phyloP scores from a whole-genome alignment of 2,888 invertebrate genomes.

The Phortica magna region DNA sequence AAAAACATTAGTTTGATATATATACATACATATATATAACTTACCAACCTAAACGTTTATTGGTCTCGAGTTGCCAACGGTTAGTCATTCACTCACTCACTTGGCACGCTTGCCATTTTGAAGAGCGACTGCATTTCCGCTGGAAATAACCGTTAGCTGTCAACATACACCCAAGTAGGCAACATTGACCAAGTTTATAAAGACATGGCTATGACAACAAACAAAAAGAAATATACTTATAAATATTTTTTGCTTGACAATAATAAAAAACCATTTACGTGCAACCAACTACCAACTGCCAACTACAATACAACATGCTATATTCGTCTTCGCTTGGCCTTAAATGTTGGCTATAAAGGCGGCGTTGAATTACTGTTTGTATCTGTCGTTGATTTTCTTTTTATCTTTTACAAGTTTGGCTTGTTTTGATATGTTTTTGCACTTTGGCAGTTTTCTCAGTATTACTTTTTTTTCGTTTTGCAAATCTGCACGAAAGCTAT shows the following conservation, averaged over 20 bases:
- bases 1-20: no score
- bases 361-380: background rate
- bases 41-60: no score
- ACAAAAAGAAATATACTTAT: background rate
- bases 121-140: conserved; percentile 20
- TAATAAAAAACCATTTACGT: conserved; percentile 16
- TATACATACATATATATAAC: no score
- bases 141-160: conserved; percentile 23
- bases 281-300: background rate
- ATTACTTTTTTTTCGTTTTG: no score
- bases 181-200: conserved; percentile 20
- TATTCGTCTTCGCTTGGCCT: background rate
- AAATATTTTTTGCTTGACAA: conserved; percentile 10
- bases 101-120: background rate
- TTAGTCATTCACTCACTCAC: background rate
- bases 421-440: background rate
- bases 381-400: no score
- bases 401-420: no score
- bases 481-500: background rate
- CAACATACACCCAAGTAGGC: background rate
- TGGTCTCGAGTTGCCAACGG: no score
- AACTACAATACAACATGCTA: background rate
- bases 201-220: background rate
- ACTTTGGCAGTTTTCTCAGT: background rate
- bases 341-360: conserved; percentile 9